Conservation (phyloP, 2,797 vertebrate genomes). For the Gymnoscopelus microlampas region DNA sequence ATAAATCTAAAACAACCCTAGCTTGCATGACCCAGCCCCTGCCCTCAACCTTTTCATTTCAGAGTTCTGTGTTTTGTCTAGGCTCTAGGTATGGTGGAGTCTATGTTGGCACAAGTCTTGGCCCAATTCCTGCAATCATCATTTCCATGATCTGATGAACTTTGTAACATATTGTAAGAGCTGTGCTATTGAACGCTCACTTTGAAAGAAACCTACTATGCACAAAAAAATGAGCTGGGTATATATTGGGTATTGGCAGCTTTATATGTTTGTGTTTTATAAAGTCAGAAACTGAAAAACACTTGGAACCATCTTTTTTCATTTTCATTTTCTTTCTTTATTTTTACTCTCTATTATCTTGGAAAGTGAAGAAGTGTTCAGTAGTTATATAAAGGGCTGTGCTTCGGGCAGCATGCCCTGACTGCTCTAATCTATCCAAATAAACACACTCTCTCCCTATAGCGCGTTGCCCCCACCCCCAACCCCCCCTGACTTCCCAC, state of each 20-base stretch:
- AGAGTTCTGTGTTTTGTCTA: not conserved
- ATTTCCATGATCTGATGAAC: too few species aligned
- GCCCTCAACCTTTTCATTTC: constrained; percentile 21
- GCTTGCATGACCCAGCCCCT: constrained; percentile 4
- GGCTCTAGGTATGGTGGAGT: not conserved
- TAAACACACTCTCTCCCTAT: constrained; percentile 57
- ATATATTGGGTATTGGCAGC: too few species aligned
- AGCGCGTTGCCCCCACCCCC: not conserved
- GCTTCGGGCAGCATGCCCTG: constrained; percentile 52
- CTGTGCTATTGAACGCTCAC: too few species aligned
- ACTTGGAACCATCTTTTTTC: too few species aligned
- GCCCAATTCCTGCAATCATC: not conserved
- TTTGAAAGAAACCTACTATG: too few species aligned
- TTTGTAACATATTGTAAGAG: too few species aligned
- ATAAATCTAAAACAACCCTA: constrained; percentile 13
- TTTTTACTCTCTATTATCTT: constrained; percentile 29
- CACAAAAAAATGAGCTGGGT: too few species aligned
- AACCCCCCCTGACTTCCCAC: constrained; percentile 51
- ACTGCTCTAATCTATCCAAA: constrained; percentile 74
- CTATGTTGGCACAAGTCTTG: not conserved
- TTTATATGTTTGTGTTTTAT: too few species aligned
- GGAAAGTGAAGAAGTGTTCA: constrained; percentile 53
- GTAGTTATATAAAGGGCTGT: constrained; percentile 45
- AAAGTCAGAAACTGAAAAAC: too few species aligned
- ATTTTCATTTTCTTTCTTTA: not conserved